Evolutionary conservation across 2,797 vertebrate genomes (phyloP).

Genomic region (Protonibea diacanthus): DNA sequence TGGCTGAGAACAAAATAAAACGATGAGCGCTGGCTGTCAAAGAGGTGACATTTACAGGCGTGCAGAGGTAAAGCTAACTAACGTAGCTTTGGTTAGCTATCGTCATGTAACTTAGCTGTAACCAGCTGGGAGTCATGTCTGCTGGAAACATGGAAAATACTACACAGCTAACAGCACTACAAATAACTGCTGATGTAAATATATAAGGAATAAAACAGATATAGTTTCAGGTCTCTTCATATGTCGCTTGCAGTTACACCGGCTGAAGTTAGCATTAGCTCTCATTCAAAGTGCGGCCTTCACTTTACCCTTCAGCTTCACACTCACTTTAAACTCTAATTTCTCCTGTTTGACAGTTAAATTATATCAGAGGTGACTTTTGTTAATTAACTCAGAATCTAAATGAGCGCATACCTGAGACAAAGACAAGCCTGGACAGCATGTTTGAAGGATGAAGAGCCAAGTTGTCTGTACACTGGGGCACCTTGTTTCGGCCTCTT

Average conservation of each 20-base stretch:
- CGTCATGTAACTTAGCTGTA: too few species aligned
- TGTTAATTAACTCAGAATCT: rapidly evolving
- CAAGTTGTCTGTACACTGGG: conserved; percentile 47
- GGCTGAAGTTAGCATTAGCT: conserved; percentile 56
- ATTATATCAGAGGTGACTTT: rapidly evolving
- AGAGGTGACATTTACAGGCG: conserved; percentile 68
- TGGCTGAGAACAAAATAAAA: neutral
- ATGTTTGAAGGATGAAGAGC: conserved; percentile 73
- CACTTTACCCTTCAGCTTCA: conserved; percentile 86
- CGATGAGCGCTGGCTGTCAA: conserved; percentile 50
- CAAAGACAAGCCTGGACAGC: conserved; percentile 83
- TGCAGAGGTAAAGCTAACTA: conserved; percentile 22
- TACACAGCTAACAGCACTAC: rapidly evolving
- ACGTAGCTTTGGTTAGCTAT: too few species aligned
- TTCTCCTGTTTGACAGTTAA: neutral
- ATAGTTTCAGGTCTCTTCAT: neutral
- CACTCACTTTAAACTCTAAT: conserved; percentile 2
- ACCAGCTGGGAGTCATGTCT: neutral
- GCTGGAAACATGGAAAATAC: neutral
- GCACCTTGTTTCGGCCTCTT: conserved; percentile 74
- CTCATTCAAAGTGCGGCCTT: conserved; percentile 81
- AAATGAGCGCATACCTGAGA: conserved; percentile 77
- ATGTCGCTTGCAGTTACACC: neutral
- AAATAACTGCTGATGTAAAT: rapidly evolving
- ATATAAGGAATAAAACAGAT: neutral